Evolutionary conservation across 2,797 vertebrate species (phyloP).

Genomic region (Falco berigora): DNA sequence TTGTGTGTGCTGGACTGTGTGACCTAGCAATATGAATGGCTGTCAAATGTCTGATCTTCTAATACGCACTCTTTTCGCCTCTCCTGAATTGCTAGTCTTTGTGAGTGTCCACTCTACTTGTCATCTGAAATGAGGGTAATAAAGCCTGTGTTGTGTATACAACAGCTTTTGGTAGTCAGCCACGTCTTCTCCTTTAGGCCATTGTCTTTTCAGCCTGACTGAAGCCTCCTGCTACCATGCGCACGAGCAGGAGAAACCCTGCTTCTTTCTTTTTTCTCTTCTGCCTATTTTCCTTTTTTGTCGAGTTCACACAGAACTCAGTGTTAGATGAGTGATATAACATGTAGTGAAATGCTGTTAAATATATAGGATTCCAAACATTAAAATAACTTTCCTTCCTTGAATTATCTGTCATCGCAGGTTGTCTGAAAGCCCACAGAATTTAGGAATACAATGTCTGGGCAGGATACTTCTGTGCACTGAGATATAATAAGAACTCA

Average conservation of each 20-base stretch:
- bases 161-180: conserved; percentile 36
- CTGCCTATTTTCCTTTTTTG: conserved; percentile 52
- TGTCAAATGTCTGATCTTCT: conserved; percentile 54
- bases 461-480: conserved; percentile 8
- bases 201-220: conserved; percentile 53
- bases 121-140: conserved; percentile 48
- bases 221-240: conserved; percentile 28
- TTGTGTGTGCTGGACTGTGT: background rate
- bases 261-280: conserved; percentile 47
- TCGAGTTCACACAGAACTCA: conserved; percentile 37
- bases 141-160: conserved; percentile 24
- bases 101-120: conserved; percentile 43
- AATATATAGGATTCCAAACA: conserved; percentile 47
- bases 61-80: conserved; percentile 25
- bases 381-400: conserved; percentile 46
- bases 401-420: conserved; percentile 44
- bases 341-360: conserved; percentile 33
- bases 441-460: conserved; percentile 46
- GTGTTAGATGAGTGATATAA: conserved; percentile 34
- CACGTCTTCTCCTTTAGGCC: conserved; percentile 36
- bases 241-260: background rate
- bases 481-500: conserved; percentile 33
- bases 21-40: conserved; percentile 14
- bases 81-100: conserved; percentile 35
- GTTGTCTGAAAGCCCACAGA: conserved; percentile 52